A percentile compares a stretch with the other conserved stretches of the same genome.
Conservation (phyloP, 2,888 invertebrate species). For the Chesias legatella region DNA sequence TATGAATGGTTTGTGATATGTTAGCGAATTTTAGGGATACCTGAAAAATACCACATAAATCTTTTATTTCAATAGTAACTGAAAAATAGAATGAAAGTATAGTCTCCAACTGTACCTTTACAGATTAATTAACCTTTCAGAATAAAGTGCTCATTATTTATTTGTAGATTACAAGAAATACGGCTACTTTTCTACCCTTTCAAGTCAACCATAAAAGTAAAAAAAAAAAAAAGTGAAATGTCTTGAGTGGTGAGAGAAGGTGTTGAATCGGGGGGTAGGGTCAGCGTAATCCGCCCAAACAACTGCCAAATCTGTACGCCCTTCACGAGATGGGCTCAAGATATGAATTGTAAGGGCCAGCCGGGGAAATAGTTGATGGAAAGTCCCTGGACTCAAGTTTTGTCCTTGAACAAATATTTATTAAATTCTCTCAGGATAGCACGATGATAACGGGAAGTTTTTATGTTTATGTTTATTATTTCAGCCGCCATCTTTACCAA, state of each 20-base stretch:
- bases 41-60: no score
- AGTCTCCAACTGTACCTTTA: no score
- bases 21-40: no score
- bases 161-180: background rate
- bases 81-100: no score
- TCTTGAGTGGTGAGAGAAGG: conserved; percentile 8
- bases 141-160: background rate
- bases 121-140: no score
- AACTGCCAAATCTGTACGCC: conserved; percentile 18
- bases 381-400: background rate
- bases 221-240: conserved; percentile 19
- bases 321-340: conserved; percentile 14
- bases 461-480: no score
- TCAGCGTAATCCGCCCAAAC: conserved; percentile 22
- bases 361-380: conserved; percentile 4
- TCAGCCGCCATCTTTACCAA: conserved; percentile 12
- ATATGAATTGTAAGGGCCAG: conserved; percentile 17
- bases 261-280: conserved; percentile 15
- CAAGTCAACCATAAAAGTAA: conserved; percentile 17
- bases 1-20: no score
- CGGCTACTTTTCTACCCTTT: conserved; percentile 11
- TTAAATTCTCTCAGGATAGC: conserved; percentile 2
- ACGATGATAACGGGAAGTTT: no score
- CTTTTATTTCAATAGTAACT: no score
- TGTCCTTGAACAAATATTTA: background rate